Evolutionary conservation across 2,888 invertebrate genomes (phyloP).

Genomic region (Tinea trinotella): DNA sequence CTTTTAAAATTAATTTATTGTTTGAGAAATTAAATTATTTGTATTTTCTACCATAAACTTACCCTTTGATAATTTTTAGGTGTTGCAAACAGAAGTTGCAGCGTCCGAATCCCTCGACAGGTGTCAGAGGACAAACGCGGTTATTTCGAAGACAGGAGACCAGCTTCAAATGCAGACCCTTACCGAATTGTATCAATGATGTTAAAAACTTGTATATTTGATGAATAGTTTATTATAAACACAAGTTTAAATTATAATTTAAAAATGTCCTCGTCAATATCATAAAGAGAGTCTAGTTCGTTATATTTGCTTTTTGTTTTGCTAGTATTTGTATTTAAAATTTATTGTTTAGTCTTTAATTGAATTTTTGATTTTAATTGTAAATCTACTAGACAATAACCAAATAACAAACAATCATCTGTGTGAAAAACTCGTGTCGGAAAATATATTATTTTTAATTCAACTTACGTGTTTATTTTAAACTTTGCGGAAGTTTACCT

Average conservation of each 20-base stretch:
- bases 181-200: constrained; percentile 86
- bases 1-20: too few relatives aligned
- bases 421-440: too few relatives aligned
- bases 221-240: constrained; percentile 68
- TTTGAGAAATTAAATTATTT: too few relatives aligned
- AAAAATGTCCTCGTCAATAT: neutral
- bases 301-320: neutral
- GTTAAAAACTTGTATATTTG: constrained; percentile 85
- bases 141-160: constrained; percentile 94
- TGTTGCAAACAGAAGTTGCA: constrained; percentile 93
- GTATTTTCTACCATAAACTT: too few relatives aligned
- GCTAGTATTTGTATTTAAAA: neutral
- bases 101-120: constrained; percentile 93
- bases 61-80: constrained; percentile 56
- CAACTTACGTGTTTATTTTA: neutral
- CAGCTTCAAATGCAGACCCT: constrained; percentile 93
- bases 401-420: too few relatives aligned
- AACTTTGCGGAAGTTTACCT: neutral
- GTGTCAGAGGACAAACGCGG: constrained; percentile 93
- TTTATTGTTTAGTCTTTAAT: too few relatives aligned
- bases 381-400: too few relatives aligned
- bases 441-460: too few relatives aligned
- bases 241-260: too few relatives aligned
- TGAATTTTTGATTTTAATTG: too few relatives aligned
- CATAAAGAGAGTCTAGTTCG: neutral